Evolutionary conservation across 2,797 vertebrate species (phyloP), one percentile per base, ranked within the genome.

Genomic region (Anguilla marmorata): DNA sequence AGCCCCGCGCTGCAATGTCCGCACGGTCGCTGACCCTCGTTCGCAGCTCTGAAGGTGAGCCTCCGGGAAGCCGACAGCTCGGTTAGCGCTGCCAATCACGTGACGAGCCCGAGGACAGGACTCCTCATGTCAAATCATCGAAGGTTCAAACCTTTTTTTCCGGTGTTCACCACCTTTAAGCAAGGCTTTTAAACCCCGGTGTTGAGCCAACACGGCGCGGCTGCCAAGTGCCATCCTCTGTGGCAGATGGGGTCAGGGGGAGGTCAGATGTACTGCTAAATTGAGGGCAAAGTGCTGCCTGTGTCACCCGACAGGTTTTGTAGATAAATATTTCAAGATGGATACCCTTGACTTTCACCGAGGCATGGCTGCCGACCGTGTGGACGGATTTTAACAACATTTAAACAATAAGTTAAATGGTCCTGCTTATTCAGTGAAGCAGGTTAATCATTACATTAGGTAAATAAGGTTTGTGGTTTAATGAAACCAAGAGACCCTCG

Each of bases 391-490:
- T 50, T 3, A 50, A 82, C 74, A 19, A 58, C 24, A 52, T 88
- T 85, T 50, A 48, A 54, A 24, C 41, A 88, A 11, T 30, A 41
- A 45, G 87, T 11, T 27, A 56, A 90, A 90, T 92, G 90, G 93
- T 91, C 88, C 88, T 90, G 90, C 86, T 90, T 87, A 87, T 91
- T 89, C 90, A 91, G 91, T 92, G 87, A 93, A 88, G 85, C 86
- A 30, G 54, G 84, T 93, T 92, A 93, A 93, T 92, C 90, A 91
- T 14, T 14, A n/a, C 89, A 92, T 94, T 89, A 11, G 79, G 45
- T 50, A 50, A 82, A 82, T 82, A 91, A 89, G 91, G 86, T 85
- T 12, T 48, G 89, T 48, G 0, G 82, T 79, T n/a, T 88, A n/a
- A 82, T 82, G 48, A 86, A 85, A 74, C 85, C 89, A 89, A 89